These are phyloP conservation scores for Oceanodroma tethys DNA, from an alignment of 2,113 vertebrate genomes.

Conservation along the genomic window DNA sequence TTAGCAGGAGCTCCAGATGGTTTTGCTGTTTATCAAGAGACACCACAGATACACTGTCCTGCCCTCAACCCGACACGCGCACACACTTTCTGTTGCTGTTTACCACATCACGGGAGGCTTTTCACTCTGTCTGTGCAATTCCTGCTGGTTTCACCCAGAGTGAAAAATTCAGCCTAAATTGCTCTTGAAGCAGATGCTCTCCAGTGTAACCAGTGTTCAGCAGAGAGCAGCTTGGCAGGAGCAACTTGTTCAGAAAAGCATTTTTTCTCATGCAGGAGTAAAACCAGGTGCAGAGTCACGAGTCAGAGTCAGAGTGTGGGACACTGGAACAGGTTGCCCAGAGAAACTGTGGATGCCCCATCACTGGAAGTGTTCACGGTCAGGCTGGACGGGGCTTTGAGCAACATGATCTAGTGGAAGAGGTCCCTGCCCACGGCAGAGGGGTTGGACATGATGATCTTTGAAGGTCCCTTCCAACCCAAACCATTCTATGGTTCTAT, in stretches of 20 bases:
- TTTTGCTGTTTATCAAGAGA: neutral
- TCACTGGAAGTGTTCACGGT: neutral
- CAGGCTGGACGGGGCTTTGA: neutral
- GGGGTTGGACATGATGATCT: neutral
- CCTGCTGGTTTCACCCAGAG: neutral
- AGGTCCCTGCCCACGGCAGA: neutral
- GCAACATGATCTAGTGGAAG: neutral
- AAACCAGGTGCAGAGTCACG: neutral
- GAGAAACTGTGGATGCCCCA: neutral
- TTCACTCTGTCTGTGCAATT: neutral
- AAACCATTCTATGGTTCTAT: neutral
- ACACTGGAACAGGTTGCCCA: neutral
- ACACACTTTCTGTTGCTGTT: neutral
- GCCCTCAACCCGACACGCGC: accelerated
- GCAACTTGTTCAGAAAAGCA: neutral
- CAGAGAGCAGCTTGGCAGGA: neutral
- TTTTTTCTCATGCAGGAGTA: neutral
- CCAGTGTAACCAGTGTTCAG: neutral
- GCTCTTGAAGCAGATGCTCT: neutral
- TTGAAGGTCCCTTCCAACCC: neutral
- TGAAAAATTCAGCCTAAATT: neutral
- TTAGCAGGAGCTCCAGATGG: neutral
- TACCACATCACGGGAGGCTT: neutral
- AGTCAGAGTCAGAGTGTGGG: neutral
- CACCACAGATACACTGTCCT: accelerated